These are phyloP conservation scores for Papilio helenus DNA, from an alignment of 1,140 invertebrate species.

Conservation along the genomic window DNA sequence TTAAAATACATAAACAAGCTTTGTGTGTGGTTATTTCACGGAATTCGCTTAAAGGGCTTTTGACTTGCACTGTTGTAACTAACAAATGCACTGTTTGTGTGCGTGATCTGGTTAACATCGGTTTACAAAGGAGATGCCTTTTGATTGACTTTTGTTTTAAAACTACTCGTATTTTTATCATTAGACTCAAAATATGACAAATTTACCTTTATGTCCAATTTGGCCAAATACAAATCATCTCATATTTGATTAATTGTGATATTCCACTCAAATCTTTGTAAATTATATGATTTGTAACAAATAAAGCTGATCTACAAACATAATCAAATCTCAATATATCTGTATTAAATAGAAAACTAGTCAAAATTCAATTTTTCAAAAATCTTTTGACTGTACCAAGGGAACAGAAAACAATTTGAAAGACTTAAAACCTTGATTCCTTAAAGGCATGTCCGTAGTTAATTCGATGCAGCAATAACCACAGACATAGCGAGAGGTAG, in stretches of 20 bases:
- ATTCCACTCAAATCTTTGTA: too few species aligned
- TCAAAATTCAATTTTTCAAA: too few species aligned
- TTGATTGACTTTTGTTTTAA: not conserved
- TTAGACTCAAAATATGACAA: not conserved
- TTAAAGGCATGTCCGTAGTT: conserved; percentile 30
- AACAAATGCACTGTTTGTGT: conserved; percentile 20
- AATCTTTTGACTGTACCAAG: too few species aligned
- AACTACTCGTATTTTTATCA: not conserved
- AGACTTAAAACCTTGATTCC: not conserved
- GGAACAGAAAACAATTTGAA: too few species aligned
- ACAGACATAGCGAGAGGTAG: conserved; percentile 46
- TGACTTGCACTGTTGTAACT: conserved; percentile 13
- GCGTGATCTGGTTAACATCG: not conserved
- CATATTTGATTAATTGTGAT: too few species aligned
- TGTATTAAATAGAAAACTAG: too few species aligned
- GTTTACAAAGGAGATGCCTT: conserved; percentile 15
- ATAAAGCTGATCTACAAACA: too few species aligned
- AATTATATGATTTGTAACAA: too few species aligned
- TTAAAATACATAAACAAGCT: conserved; percentile 46
- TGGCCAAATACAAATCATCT: too few species aligned
- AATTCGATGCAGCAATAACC: conserved; percentile 45
- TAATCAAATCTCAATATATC: too few species aligned
- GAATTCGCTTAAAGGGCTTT: conserved; percentile 20
- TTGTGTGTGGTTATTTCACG: conserved; percentile 68
- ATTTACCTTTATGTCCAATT: too few species aligned